phyloP scores from a whole-genome alignment of 2,797 vertebrate genomes.

The Nannoperca obscura region DNA sequence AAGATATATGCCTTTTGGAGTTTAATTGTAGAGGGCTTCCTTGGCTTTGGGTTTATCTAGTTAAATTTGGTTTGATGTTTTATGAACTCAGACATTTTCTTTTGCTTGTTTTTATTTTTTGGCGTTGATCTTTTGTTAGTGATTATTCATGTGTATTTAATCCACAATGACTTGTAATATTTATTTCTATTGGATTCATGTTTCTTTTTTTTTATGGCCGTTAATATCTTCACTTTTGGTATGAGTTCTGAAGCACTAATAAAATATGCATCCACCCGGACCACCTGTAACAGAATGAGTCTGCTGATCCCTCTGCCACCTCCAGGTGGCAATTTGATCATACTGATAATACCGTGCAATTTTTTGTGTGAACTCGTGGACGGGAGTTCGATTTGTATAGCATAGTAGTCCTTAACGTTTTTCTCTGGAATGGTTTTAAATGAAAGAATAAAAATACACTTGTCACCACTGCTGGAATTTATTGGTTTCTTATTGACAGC shows the following conservation, averaged over 20 bases:
- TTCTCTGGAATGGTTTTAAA: slow-evolving; percentile 79
- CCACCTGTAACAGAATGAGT: slow-evolving; percentile 56
- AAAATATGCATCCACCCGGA: slow-evolving; percentile 68
- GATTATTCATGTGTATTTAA: slow-evolving; percentile 85
- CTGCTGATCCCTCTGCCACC: slow-evolving; percentile 44
- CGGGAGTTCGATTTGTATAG: slow-evolving; percentile 60
- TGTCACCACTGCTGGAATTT: slow-evolving; percentile 66
- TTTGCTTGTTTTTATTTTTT: slow-evolving; percentile 76
- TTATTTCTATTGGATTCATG: slow-evolving; percentile 90
- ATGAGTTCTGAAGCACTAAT: slow-evolving; percentile 63
- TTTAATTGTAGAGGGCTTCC: slow-evolving; percentile 84
- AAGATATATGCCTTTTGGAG: slow-evolving; percentile 87
- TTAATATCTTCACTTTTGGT: slow-evolving; percentile 71
- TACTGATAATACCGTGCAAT: slow-evolving; percentile 77
- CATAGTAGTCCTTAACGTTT: slow-evolving; percentile 65
- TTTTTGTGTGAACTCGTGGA: slow-evolving; percentile 58
- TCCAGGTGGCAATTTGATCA: slow-evolving; percentile 60
- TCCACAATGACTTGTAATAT: slow-evolving; percentile 87
- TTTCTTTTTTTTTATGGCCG: slow-evolving; percentile 72
- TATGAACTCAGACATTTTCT: slow-evolving; percentile 64
- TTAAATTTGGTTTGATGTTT: slow-evolving; percentile 84
- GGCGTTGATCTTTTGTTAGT: slow-evolving; percentile 78
- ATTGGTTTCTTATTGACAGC: slow-evolving; percentile 62
- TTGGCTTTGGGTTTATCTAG: slow-evolving; percentile 82
- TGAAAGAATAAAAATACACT: slow-evolving; percentile 74